Evolutionary conservation across 2,797 vertebrate genomes (phyloP), one percentile per base, ranked within the genome.

Genomic region (Yasuhikotakia modesta): DNA sequence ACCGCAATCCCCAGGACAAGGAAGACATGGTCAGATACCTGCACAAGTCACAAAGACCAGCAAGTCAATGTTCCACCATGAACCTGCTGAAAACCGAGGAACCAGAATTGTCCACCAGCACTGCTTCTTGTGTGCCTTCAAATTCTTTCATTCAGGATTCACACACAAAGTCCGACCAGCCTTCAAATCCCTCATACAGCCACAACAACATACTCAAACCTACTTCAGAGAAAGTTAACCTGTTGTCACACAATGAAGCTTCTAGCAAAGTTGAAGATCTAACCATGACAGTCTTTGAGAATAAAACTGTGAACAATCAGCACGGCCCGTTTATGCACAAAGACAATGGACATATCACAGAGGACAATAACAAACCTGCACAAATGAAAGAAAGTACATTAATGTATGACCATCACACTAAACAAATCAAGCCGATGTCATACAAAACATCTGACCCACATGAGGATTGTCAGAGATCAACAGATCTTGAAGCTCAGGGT

Each of bases 351-450:
- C 92, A 92, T 66, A 91, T 92, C 58, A 76, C 88, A 19, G 94
- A 94, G 81, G 91, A 93, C 0, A 79, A 88, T 6, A 90, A 89
- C 53, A 97, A 95, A 90, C 91, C 93, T 4, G 93, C 94, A 71
- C 89, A 93, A 76, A 95, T 96, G 93, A 97, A 96, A 95, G 96
- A 97, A 84, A 93, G 95, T 39, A 94, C 93, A 73, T 92, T 96
- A 79, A 95, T 93, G n/a, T 96, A 96, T 89, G 95, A 97, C 91
- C 94, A 95, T 39, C 91, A 95, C 83, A 96, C 96, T 0, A 94
- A 94, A 83, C 95, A 97, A 87, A 97, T 96, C 83, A 96, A 94
- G 92, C 86, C 94, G 82, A 89, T 94, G 83, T 90, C 92, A 76
- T 90, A 90, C 71, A 94, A 94, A 89, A 94, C 95, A 87, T 90